Evolutionary conservation across 2,113 vertebrate species (phyloP), one percentile per base, ranked within the genome.

Genomic region (Petroica traversi): DNA sequence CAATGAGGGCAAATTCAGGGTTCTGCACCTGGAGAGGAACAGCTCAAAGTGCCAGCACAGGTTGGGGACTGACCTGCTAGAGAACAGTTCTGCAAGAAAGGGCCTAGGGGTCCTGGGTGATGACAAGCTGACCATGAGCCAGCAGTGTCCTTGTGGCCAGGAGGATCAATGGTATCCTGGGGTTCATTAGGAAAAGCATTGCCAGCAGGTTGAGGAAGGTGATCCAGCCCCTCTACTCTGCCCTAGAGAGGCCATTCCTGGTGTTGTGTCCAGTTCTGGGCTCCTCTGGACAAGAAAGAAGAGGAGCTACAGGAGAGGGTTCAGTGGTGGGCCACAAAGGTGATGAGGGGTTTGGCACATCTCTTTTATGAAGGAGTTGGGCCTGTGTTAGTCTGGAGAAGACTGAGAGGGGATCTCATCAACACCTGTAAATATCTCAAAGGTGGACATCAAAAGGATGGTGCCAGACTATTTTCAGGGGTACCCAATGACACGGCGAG

Each of bases 111-210:
- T 12, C 26, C 33, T 15, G 33, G 36, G 12, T 25, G 38, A 2
- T 52, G 23, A 38, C 34, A 49, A 23, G 4, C 4, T 45, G 38
- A 6, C 19, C 19, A 16, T 2, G n/a, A 52, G 29, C 29, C 3
- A 5, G 46, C 12, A 38, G 19, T 1, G 2, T 4, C 15, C 38
- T 52, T 54, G n/a, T 0, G 0, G 15, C 38, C 28, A 29, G 40
- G 3, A 45, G n/a, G 14, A 15, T 7, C 54, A n/a, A 3, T 12
- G 54, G 5, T 33, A 10, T 1, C 54, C 45, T 38, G 54, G 22
- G 12, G 5, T 19, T 12, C n/a, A 5, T 2, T 2, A 5, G 28
- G 8, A 68, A 51, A 23, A n/a, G 12, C 3, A n/a, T 24, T n/a
- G 15, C 19, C 38, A 61, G 63, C 38, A 61, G 24, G 28, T 2